A percentile compares a stretch with the other conserved stretches of the same genome.
Conservation (phyloP, 2,888 invertebrate species). For the Orthonychiurus folsomi region DNA sequence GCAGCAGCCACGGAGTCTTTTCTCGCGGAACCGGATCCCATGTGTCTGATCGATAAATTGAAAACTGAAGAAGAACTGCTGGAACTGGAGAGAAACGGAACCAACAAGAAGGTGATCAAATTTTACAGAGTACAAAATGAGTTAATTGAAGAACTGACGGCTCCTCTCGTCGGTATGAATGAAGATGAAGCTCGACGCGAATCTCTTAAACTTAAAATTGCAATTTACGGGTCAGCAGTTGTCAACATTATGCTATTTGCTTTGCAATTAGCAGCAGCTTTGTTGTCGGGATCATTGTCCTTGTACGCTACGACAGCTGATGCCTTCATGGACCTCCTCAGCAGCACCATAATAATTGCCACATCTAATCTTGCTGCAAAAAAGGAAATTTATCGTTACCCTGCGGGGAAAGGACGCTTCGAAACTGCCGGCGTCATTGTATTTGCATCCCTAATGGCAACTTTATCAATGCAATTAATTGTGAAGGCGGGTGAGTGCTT, state of each 20-base stretch:
- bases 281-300: conserved; percentile 11
- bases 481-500: background rate
- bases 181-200: background rate
- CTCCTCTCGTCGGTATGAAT: background rate
- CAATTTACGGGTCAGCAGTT: conserved; percentile 13
- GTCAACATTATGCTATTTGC: conserved; percentile 6
- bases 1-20: background rate
- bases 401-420: conserved; percentile 10
- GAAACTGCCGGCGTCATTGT: conserved; percentile 15
- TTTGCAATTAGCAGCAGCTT: conserved; percentile 11
- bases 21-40: background rate
- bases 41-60: background rate
- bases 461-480: conserved; percentile 10
- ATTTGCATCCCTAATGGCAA: conserved; percentile 15
- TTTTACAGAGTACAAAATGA: conserved; percentile 13
- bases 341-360: conserved; percentile 1
- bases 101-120: conserved; percentile 9
- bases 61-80: background rate
- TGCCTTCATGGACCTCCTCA: conserved; percentile 14
- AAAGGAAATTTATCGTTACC: conserved; percentile 7
- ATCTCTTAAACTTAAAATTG: conserved; percentile 7
- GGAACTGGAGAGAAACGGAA: background rate
- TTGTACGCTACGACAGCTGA: conserved; percentile 16
- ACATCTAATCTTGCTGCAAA: conserved; percentile 5
- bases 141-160: conserved; percentile 9